These are phyloP conservation scores for Pyralis farinalis DNA, from an alignment of 2,888 invertebrate genomes.

Conservation along the genomic window DNA sequence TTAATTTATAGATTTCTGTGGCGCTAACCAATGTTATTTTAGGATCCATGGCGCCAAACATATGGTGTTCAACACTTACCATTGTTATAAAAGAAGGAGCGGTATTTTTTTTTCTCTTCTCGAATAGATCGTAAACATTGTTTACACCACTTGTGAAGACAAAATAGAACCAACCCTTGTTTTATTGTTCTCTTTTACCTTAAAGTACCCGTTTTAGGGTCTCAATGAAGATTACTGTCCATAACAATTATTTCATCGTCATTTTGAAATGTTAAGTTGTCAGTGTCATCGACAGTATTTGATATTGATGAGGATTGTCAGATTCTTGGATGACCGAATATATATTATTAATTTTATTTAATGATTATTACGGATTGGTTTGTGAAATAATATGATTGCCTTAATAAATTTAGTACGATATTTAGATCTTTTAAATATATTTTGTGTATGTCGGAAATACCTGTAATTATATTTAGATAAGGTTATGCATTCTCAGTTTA, in stretches of 20 bases:
- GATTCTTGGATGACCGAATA: too few relatives aligned
- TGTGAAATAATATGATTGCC: too few relatives aligned
- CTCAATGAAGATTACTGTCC: conserved; percentile 31
- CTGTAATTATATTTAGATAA: too few relatives aligned
- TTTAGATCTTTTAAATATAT: too few relatives aligned
- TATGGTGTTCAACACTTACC: conserved; percentile 45
- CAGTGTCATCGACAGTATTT: too few relatives aligned
- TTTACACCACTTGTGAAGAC: conserved; percentile 59
- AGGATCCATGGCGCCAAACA: conserved; percentile 69
- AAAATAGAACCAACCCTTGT: conserved; percentile 24
- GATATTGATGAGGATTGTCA: too few relatives aligned
- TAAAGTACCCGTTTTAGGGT: conserved; percentile 30
- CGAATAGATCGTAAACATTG: conserved; percentile 49
- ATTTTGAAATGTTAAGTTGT: conserved; percentile 5
- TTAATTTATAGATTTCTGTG: conserved; percentile 25
- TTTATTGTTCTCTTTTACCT: conserved; percentile 22
- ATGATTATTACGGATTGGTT: too few relatives aligned
- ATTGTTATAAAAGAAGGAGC: conserved; percentile 29
- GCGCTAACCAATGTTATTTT: conserved; percentile 51
- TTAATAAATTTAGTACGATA: too few relatives aligned
- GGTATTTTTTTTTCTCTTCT: conserved; percentile 49
- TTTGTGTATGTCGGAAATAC: too few relatives aligned
- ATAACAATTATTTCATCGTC: conserved; percentile 3
- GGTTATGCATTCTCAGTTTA: too few relatives aligned
- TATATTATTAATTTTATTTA: too few relatives aligned